phyloP scores from a whole-genome alignment of 1,140 invertebrate genomes.

The Microplitis demolitor region DNA sequence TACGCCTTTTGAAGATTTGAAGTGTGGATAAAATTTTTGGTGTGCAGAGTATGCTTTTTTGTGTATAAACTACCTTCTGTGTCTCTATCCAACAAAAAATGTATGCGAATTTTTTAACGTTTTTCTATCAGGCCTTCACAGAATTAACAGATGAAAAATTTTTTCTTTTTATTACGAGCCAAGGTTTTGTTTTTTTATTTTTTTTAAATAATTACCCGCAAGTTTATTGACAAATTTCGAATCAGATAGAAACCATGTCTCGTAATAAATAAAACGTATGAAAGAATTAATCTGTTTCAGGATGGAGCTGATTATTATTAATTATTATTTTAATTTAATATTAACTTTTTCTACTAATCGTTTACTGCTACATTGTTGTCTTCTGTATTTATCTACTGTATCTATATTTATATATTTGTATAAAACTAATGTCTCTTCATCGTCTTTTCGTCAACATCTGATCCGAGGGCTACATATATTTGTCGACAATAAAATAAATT shows the following conservation, averaged over 20 bases:
- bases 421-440: slow-evolving; percentile 22
- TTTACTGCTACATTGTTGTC: slow-evolving; percentile 34
- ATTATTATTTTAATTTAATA: slow-evolving; percentile 15
- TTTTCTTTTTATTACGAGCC: slow-evolving; percentile 25
- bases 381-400: slow-evolving; percentile 12
- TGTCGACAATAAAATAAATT: no score
- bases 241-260: neutral
- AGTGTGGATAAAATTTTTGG: slow-evolving; percentile 24
- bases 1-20: slow-evolving; percentile 38
- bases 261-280: slow-evolving; percentile 21
- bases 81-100: slow-evolving; percentile 28
- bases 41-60: slow-evolving; percentile 49
- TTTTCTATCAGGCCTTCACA: neutral
- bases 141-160: slow-evolving; percentile 2
- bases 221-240: neutral
- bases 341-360: slow-evolving; percentile 29
- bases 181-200: slow-evolving; percentile 2
- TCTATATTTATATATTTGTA: slow-evolving; percentile 14
- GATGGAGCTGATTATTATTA: slow-evolving; percentile 51
- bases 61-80: slow-evolving; percentile 46
- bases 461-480: slow-evolving; percentile 9
- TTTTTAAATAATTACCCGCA: neutral
- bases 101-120: slow-evolving; percentile 9
- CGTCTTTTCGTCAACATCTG: slow-evolving; percentile 15
- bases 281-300: slow-evolving; percentile 57